Percentiles rank a stretch among this genome's conserved stretches.
Evolutionary conservation across 2,888 invertebrate genomes (phyloP).

Genomic region (Epicampocera succincta): DNA sequence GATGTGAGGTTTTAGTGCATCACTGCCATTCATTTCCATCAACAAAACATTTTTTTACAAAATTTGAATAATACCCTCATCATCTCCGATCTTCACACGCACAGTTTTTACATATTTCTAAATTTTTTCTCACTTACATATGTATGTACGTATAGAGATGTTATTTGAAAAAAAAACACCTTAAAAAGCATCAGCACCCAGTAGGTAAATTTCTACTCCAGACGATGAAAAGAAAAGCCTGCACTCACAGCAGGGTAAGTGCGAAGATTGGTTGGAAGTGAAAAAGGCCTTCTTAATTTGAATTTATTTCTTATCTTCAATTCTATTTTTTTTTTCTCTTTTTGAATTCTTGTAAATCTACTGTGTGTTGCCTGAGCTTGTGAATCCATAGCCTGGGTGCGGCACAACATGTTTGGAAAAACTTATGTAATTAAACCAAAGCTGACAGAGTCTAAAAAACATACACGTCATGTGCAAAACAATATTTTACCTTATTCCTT

Average conservation of each 20-base stretch:
- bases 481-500: constrained; percentile 44
- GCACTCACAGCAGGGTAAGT: constrained; percentile 66
- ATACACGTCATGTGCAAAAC: constrained; percentile 54
- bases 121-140: constrained; percentile 33
- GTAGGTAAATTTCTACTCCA: constrained; percentile 39
- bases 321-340: constrained; percentile 30
- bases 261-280: constrained; percentile 54
- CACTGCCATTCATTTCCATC: constrained; percentile 46
- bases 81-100: constrained; percentile 68
- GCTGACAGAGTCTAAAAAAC: constrained; percentile 9
- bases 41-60: constrained; percentile 21
- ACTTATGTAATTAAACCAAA: constrained; percentile 40
- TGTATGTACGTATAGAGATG: neutral
- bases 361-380: neutral
- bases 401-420: constrained; percentile 36
- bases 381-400: constrained; percentile 40
- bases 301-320: constrained; percentile 53
- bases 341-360: too few relatives aligned
- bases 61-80: constrained; percentile 69
- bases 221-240: constrained; percentile 50
- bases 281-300: constrained; percentile 40
- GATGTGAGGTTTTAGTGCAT: constrained; percentile 54
- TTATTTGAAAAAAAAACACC: constrained; percentile 25
- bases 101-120: constrained; percentile 60
- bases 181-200: constrained; percentile 47